Percentiles rank a stretch among this genome's conserved stretches.
phyloP scores from a whole-genome alignment of 2,888 invertebrate genomes.

The Pardosa pseudoannulata region DNA sequence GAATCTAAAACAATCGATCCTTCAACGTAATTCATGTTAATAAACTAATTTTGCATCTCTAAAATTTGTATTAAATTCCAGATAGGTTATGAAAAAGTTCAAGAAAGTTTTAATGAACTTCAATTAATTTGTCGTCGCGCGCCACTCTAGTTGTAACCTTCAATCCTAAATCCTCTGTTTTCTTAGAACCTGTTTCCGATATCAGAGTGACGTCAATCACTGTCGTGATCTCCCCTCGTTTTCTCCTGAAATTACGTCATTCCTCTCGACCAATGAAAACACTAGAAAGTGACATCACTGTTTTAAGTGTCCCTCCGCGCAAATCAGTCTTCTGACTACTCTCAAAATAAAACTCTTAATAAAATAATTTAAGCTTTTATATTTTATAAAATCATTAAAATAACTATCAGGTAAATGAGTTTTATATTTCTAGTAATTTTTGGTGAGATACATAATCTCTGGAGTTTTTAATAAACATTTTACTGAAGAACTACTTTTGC shows the following conservation, averaged over 20 bases:
- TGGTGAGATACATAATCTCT: background rate
- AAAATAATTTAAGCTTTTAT: too few relatives aligned
- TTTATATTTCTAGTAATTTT: too few relatives aligned
- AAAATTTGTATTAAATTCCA: too few relatives aligned
- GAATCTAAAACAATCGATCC: too few relatives aligned
- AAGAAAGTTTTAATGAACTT: constrained; percentile 44
- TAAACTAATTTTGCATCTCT: too few relatives aligned
- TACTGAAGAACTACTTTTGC: constrained; percentile 22
- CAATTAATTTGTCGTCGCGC: background rate
- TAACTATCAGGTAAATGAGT: too few relatives aligned
- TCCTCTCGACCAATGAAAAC: constrained; percentile 34
- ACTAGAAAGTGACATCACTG: constrained; percentile 65
- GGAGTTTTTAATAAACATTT: too few relatives aligned
- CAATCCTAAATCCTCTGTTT: constrained; percentile 40
- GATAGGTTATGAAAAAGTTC: too few relatives aligned
- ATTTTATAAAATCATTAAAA: too few relatives aligned
- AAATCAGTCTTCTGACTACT: background rate
- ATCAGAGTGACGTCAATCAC: constrained; percentile 61
- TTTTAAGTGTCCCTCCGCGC: constrained; percentile 30
- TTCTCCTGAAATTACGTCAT: constrained; percentile 51
- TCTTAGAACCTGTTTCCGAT: constrained; percentile 61
- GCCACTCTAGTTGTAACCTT: constrained; percentile 40
- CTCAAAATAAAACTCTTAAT: constrained; percentile 11
- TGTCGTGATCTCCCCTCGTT: constrained; percentile 24
- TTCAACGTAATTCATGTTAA: too few relatives aligned